Evolutionary conservation across 2,888 invertebrate species (phyloP), one percentile per base, ranked within the genome.

Genomic region (Metopia argyrocephala): DNA sequence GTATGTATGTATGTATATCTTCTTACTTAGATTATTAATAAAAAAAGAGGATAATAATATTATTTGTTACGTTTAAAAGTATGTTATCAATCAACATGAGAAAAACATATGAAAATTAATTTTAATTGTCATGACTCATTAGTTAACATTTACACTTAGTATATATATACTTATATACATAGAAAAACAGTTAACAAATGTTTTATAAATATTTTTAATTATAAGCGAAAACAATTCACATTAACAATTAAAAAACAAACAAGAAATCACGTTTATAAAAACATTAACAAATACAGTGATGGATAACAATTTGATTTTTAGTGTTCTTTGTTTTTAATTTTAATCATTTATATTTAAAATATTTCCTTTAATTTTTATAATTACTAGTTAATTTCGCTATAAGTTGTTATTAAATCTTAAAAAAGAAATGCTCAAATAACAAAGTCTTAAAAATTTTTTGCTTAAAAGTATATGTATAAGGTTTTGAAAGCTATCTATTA

Each of bases 381-480:
- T 38, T 38, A 38, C 15, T 38, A n/a, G 15, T 38, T 38, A 38
- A 38, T 38, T 38, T 9, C 15, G 15, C 4, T 12, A 15, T 31
- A 2, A 64, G 25, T 27, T 27, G 27, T 54, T 46, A 45, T 6
- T 20, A 45, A 20, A 66, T 45, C 18, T 52, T 20, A 56, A 54
- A 27, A 6, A 56, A 71, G 61, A 62, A 71, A 71, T 31, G n/a
- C 12, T 59, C 7, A 59, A 45, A 31, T 52, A 71, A 71, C 71
- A 71, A 71, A n/a, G n/a, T n/a, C n/a, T n/a, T n/a, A n/a, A n/a
- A n/a, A n/a, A n/a, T n/a, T n/a, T n/a, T n/a, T n/a, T n/a, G n/a
- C n/a, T n/a, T n/a, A n/a, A n/a, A n/a, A n/a, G n/a, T n/a, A n/a
- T n/a, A n/a, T n/a, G n/a, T n/a, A n/a, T n/a, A n/a, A n/a, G n/a